These are phyloP conservation scores for Drosophila pseudoananassae DNA, from an alignment of 1,140 invertebrate species.

Conservation along the genomic window DNA sequence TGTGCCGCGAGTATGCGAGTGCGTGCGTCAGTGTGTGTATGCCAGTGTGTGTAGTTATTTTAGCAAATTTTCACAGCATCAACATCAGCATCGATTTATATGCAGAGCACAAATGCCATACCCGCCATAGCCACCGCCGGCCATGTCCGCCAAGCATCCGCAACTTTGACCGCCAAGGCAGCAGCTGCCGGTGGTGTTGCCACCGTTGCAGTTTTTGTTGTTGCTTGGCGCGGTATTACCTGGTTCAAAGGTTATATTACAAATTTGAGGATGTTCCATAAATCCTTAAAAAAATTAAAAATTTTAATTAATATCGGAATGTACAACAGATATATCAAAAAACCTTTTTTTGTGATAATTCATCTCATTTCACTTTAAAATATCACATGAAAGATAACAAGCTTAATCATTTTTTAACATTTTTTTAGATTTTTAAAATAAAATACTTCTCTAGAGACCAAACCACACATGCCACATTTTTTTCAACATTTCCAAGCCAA, in stretches of 20 bases:
- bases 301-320: not conserved
- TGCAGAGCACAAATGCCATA: constrained; percentile 61
- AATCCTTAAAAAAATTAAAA: not conserved
- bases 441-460: too few relatives aligned
- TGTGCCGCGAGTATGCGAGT: constrained; percentile 27
- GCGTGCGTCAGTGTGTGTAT: not conserved
- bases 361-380: too few relatives aligned
- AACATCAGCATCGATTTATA: constrained; percentile 82
- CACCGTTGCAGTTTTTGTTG: constrained; percentile 22
- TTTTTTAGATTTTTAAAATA: too few relatives aligned
- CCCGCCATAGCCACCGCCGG: not conserved
- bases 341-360: too few relatives aligned
- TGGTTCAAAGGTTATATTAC: not conserved
- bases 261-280: not conserved
- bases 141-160: constrained; percentile 1
- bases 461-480: not conserved
- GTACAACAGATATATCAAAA: too few relatives aligned
- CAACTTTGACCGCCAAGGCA: constrained; percentile 43
- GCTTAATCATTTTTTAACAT: too few relatives aligned
- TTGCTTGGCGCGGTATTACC: constrained; percentile 24
- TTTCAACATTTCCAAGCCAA: not conserved
- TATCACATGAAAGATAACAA: too few relatives aligned
- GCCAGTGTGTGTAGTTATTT: constrained; percentile 75
- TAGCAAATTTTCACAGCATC: constrained; percentile 80
- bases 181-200: constrained; percentile 36